phyloP scores from a whole-genome alignment of 2,113 vertebrate species.

The Prinia subflava region DNA sequence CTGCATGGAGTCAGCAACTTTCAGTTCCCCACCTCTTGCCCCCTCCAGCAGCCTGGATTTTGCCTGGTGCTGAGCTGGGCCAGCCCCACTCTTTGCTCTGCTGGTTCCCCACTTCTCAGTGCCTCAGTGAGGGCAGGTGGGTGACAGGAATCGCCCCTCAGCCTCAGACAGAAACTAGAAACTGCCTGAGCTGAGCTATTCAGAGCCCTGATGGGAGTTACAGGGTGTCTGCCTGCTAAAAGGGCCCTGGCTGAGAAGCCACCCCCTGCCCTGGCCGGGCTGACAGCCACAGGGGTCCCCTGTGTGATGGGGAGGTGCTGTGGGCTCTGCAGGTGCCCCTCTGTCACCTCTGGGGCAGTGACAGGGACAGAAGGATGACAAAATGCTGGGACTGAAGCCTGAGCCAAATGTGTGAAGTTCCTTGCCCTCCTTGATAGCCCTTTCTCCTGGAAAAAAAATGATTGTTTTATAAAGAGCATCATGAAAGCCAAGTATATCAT shows the following conservation, averaged over 20 bases:
- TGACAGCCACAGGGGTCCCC: not conserved
- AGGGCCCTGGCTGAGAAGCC: not conserved
- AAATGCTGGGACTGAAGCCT: not conserved
- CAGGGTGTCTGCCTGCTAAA: not conserved
- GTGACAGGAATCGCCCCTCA: not conserved
- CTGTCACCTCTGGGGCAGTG: not conserved
- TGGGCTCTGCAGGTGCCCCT: not conserved
- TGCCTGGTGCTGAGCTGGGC: not conserved
- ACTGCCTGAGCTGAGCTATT: not conserved
- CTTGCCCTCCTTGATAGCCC: not conserved
- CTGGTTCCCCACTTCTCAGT: not conserved
- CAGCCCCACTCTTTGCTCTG: not conserved
- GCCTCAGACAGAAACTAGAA: not conserved
- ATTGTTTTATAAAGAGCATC: constrained; percentile 24
- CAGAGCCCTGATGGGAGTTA: not conserved
- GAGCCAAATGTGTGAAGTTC: not conserved
- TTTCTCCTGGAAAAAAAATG: not conserved
- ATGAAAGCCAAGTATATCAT: constrained; percentile 12
- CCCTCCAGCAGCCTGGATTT: not conserved
- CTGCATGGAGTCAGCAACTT: not conserved
- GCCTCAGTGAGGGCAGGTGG: not conserved
- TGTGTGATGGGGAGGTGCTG: not conserved
- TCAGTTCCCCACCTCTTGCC: not conserved
- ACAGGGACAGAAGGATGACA: not conserved
- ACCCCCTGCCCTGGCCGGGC: fast-evolving